These are phyloP conservation scores for Mactromeris polynyma DNA, from an alignment of 2,888 invertebrate genomes.

Conservation along the genomic window DNA sequence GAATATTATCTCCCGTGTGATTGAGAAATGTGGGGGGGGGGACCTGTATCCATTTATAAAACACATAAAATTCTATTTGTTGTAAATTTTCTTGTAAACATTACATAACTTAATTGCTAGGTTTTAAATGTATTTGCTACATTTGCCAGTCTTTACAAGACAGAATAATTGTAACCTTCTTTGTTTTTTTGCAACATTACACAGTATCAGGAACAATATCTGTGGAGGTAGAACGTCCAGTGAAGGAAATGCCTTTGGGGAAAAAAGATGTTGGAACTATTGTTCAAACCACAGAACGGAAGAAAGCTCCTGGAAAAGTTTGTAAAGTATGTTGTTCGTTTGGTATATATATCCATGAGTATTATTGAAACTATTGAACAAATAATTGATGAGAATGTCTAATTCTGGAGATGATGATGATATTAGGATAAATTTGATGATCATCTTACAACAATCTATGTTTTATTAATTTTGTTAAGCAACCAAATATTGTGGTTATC, in stretches of 20 bases:
- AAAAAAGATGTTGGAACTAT: slow-evolving; percentile 73
- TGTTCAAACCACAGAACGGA: slow-evolving; percentile 90
- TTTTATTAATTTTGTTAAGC: too few relatives aligned
- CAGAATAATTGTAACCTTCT: not conserved
- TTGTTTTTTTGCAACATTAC: not conserved
- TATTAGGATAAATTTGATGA: too few relatives aligned
- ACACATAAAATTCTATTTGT: not conserved
- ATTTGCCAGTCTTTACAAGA: not conserved
- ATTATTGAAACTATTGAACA: too few relatives aligned
- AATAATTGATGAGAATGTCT: too few relatives aligned
- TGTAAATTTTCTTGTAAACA: not conserved
- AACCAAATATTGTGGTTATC: too few relatives aligned
- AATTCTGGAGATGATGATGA: too few relatives aligned
- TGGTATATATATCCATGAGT: too few relatives aligned
- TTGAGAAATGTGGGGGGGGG: too few relatives aligned
- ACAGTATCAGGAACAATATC: slow-evolving; percentile 59
- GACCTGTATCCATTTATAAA: not conserved
- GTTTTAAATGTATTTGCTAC: too few relatives aligned
- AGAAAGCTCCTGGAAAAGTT: slow-evolving; percentile 72
- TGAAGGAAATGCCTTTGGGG: slow-evolving; percentile 60
- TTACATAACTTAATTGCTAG: too few relatives aligned
- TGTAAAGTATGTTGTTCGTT: slow-evolving; percentile 60
- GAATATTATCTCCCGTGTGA: too few relatives aligned
- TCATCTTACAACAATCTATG: too few relatives aligned
- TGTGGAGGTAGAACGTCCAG: slow-evolving; percentile 66